Base-by-base conservation (phyloP, 2,888 invertebrate species). In the Amphipoea lucens region DNA sequence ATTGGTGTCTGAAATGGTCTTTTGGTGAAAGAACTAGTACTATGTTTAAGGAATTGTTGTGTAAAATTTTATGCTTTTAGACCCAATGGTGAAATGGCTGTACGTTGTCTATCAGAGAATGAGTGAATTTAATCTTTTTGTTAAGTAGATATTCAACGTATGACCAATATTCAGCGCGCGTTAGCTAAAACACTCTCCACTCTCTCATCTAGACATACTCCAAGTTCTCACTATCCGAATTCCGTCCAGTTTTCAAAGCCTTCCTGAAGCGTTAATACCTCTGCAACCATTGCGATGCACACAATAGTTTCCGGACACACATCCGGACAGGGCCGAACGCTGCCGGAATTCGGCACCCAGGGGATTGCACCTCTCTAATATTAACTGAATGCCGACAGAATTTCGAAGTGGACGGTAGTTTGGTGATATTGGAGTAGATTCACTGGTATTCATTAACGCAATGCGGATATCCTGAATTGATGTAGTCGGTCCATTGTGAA, bases 281-380 rank as follows among this genome's bases (percentile, higher is more conserved):
- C n/a, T 63, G 67, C 73, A 75, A 68, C 60, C 48, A 62, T 75
- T 80, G 79, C 67, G 76, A 45, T 54, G n/a, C 36, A 17, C 63
- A 54, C 73, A 80, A 76, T 78, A 76, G 81, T 78, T 76, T 76
- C 78, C 76, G 78, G 70, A 71, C 72, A 69, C 67, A 77, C 76
- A 81, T 83, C 79, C 83, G 86, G 65, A n/a, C 45, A 60, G 11
- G 4, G 11, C 63, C 40, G 78, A 65, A 76, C 23, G 36, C 36
- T 40, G 29, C 70, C 67, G 60, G 62, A 74, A 51, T 81, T 76
- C 29, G 1, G 60, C 60, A 60, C 76, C 51, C 45, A 12, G 60
- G 68, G 68, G 75, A 80, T 73, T 70, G 74, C 78, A 73, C 67
- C 71, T 65, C 72, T 7, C 57, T 65, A 67, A 85, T 69, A 79